These are phyloP conservation scores for Chunga burmeisteri DNA, from an alignment of 2,113 vertebrate species.

Conservation along the genomic window DNA sequence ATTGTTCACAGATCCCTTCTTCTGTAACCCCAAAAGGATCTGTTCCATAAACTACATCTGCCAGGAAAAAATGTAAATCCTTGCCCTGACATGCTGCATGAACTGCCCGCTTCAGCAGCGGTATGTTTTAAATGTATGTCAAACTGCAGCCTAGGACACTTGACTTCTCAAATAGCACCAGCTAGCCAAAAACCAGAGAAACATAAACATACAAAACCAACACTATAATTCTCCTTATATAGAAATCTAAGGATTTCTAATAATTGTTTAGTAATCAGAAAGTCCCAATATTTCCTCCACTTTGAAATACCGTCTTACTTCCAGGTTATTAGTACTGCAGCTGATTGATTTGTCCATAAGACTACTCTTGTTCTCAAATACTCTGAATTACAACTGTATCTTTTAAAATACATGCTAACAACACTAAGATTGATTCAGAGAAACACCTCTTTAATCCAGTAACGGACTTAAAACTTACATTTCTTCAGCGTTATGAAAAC, in stretches of 20 bases:
- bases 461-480: constrained; percentile 77
- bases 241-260: background rate
- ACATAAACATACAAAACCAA: background rate
- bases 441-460: background rate
- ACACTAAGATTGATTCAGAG: accelerated
- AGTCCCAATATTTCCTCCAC: background rate
- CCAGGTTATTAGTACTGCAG: too few relatives aligned
- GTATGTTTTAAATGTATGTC: background rate
- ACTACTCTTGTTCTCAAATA: background rate
- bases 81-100: accelerated
- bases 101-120: background rate
- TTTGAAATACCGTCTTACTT: background rate
- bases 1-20: background rate
- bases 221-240: background rate
- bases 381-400: background rate
- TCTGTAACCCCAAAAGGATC: background rate
- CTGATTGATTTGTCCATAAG: accelerated
- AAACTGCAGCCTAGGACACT: background rate
- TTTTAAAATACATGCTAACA: background rate
- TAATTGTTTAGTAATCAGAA: background rate
- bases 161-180: background rate
- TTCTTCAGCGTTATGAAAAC: constrained; percentile 97
- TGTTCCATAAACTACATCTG: background rate
- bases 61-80: background rate
- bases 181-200: background rate